A percentile compares a stretch with the other conserved stretches of the same genome.
Evolutionary conservation across 2,797 vertebrate genomes (phyloP).

Genomic region (Paedocypris micromegethes): DNA sequence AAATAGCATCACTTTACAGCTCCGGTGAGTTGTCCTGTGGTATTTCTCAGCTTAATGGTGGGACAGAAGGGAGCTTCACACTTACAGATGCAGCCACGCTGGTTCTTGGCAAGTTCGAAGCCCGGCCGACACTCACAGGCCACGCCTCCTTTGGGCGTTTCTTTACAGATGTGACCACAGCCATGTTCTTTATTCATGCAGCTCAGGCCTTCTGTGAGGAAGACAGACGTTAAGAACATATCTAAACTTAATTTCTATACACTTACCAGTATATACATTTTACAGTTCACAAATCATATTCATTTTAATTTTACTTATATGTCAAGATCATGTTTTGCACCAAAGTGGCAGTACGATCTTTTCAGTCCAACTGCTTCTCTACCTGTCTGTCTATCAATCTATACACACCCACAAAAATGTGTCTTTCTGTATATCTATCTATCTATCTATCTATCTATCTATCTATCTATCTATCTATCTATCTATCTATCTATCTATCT

Average conservation of each 20-base stretch:
- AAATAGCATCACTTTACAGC: conserved; percentile 23
- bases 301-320: too few relatives aligned
- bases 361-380: too few relatives aligned
- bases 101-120: conserved; percentile 91
- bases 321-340: too few relatives aligned
- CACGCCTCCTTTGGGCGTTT: conserved; percentile 86
- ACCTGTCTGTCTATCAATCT: too few relatives aligned
- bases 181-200: conserved; percentile 98
- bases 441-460: too few relatives aligned
- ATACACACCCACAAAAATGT: too few relatives aligned
- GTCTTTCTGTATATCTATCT: too few relatives aligned
- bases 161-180: conserved; percentile 96
- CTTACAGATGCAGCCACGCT: conserved; percentile 91
- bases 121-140: conserved; percentile 94
- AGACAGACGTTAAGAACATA: conserved; percentile 29
- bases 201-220: conserved; percentile 86
- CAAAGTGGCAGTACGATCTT: too few relatives aligned
- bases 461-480: too few relatives aligned
- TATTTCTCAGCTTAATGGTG: conserved; percentile 12
- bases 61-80: conserved; percentile 44
- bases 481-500: too few relatives aligned
- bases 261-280: not conserved
- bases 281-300: too few relatives aligned
- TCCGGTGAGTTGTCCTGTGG: not conserved
- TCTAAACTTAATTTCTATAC: not conserved